Base-by-base conservation (phyloP, 1,140 invertebrate genomes). In the Berghia stephanieae region DNA sequence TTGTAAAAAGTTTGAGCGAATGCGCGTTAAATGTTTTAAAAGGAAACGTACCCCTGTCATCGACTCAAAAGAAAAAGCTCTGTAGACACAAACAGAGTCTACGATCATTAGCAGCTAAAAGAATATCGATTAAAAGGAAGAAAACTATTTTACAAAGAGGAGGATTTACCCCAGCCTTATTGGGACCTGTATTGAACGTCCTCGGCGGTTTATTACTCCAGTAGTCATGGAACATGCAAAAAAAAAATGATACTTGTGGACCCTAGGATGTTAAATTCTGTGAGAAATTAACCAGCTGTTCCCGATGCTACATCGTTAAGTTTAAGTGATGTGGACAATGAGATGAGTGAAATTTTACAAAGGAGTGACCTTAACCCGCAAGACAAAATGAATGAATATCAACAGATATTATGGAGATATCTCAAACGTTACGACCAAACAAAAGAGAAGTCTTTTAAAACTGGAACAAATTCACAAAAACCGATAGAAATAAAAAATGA, bases 21-120 rank as follows among this genome's bases (percentile, higher is more conserved):
- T 75, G 73, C 36, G n/a, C 55, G 24, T 24, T 75, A 1, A 75
- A 75, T 55, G 27, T 75, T 10, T 66, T 75, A 44, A 75, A 75
- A 66, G 73, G 73, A 24, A 36, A 75, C 24, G 73, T 75, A 5
- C 55, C 16, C 21, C 40, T 75, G n/a, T 31, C 73, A 2, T 38
- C 2, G 21, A 24, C 46, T n/a, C n/a, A n/a, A n/a, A n/a, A n/a
- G n/a, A n/a, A n/a, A n/a, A n/a, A n/a, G n/a, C n/a, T n/a, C n/a
- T 18, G 8, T 31, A 57, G 43, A 38, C 52, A 75, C 36, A 75
- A 60, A 40, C 31, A 57, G 52, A n/a, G 52, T 40, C 52, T 75
- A 34, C 46, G 52, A 24, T 8, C 34, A 16, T 21, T 75, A 38
- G 60, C 24, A 10, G 31, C 44, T 3, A 60, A 13, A 24, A 60